phyloP scores from a whole-genome alignment of 2,888 invertebrate genomes.

The Cynaeus angustus region DNA sequence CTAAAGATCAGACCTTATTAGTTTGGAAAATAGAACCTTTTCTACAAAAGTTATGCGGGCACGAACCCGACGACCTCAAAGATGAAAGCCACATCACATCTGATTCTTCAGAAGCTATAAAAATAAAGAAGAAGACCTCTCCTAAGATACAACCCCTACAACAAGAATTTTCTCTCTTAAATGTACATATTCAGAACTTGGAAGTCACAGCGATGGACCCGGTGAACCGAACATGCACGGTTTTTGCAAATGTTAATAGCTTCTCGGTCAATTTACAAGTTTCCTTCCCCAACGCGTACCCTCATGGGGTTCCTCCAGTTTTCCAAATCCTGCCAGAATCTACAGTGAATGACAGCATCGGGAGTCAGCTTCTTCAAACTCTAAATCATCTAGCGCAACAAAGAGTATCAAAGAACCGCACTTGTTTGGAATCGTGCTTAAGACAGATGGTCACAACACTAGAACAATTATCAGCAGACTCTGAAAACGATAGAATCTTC shows the following conservation, averaged over 20 bases:
- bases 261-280: slow-evolving; percentile 76
- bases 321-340: slow-evolving; percentile 81
- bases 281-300: slow-evolving; percentile 84
- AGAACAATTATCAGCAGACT: slow-evolving; percentile 76
- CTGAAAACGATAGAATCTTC: slow-evolving; percentile 71
- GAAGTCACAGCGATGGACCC: slow-evolving; percentile 75
- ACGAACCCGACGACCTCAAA: slow-evolving; percentile 75
- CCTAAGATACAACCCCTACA: slow-evolving; percentile 78
- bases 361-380: slow-evolving; percentile 85
- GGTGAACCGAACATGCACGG: slow-evolving; percentile 75
- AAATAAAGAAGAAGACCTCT: slow-evolving; percentile 60
- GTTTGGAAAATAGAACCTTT: slow-evolving; percentile 93
- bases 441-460: slow-evolving; percentile 80
- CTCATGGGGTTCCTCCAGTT: slow-evolving; percentile 78
- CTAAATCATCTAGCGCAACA: slow-evolving; percentile 87
- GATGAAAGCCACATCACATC: slow-evolving; percentile 46
- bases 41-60: slow-evolving; percentile 86
- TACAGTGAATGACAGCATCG: slow-evolving; percentile 80
- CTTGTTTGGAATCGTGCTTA: slow-evolving; percentile 91
- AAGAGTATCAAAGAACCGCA: slow-evolving; percentile 87
- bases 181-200: slow-evolving; percentile 84
- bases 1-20: slow-evolving; percentile 92
- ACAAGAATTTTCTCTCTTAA: slow-evolving; percentile 85
- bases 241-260: slow-evolving; percentile 74
- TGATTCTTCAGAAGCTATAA: slow-evolving; percentile 49